Evolutionary conservation across 2,797 vertebrate species (phyloP).

Genomic region (Crax fasciolata): DNA sequence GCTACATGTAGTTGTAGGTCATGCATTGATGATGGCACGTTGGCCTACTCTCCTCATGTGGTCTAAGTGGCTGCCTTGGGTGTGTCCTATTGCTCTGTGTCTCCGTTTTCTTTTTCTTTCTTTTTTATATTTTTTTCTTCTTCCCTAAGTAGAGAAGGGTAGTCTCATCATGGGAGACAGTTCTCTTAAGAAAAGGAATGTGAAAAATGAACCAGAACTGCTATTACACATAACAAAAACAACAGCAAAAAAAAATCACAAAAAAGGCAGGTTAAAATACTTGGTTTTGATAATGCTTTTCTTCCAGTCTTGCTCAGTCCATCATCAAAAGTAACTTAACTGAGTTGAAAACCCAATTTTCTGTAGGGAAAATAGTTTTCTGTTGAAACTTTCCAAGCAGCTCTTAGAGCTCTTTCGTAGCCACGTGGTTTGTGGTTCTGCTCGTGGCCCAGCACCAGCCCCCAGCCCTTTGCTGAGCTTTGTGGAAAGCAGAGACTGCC

Average conservation of each 20-base stretch:
- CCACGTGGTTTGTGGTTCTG: neutral
- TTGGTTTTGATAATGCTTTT: neutral
- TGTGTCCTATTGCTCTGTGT: neutral
- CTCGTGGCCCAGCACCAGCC: neutral
- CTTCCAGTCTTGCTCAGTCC: neutral
- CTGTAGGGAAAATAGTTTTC: neutral
- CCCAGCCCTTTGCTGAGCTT: neutral
- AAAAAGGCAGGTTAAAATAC: neutral
- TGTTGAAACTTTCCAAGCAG: neutral
- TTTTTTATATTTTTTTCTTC: rapidly evolving
- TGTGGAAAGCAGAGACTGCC: neutral
- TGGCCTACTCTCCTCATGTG: neutral
- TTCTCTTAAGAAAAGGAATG: neutral
- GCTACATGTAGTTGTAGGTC: neutral
- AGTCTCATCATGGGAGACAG: neutral
- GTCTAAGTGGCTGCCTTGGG: neutral
- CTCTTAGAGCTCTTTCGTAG: neutral
- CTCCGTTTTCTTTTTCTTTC: neutral
- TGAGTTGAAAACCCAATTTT: neutral
- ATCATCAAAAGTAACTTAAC: neutral
- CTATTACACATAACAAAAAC: neutral
- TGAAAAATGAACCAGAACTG: neutral
- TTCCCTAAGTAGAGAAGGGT: neutral
- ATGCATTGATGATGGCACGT: neutral
- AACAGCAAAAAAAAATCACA: neutral